These are phyloP conservation scores for Drosophila takahashii DNA, from an alignment of 1,140 invertebrate species.

Conservation along the genomic window DNA sequence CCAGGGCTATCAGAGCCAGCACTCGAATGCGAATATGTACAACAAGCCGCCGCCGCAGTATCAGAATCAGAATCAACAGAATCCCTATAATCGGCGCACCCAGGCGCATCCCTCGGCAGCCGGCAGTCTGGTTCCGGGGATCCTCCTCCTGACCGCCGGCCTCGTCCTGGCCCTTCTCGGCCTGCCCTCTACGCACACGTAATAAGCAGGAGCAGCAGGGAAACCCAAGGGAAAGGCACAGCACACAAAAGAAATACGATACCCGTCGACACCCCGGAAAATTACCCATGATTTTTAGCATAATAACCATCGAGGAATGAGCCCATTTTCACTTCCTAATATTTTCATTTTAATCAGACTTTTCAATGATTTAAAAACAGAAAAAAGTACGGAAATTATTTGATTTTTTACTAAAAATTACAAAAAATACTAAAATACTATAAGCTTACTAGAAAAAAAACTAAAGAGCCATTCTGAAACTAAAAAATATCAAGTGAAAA, in stretches of 20 bases:
- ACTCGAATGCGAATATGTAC: conserved; percentile 79
- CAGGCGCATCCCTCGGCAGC: conserved; percentile 77
- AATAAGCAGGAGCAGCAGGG: conserved; percentile 35
- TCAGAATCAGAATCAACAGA: conserved; percentile 80
- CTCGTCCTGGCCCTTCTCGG: conserved; percentile 33
- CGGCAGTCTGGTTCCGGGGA: background rate
- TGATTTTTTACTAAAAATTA: too few species aligned
- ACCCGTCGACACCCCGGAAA: conserved; percentile 8
- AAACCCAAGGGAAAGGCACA: background rate
- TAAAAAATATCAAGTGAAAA: background rate
- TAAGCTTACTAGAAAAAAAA: too few species aligned
- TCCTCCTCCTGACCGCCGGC: conserved; percentile 15
- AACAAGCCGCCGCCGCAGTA: conserved; percentile 83
- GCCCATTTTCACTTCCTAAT: conserved; percentile 1
- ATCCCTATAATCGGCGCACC: conserved; percentile 81
- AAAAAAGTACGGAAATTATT: too few species aligned
- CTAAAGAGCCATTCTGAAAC: too few species aligned
- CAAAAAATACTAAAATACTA: too few species aligned
- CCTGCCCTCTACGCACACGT: conserved; percentile 14
- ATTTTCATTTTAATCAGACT: too few species aligned
- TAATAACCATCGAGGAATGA: background rate
- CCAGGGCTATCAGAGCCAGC: conserved; percentile 69
- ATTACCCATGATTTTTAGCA: background rate
- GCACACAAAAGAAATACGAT: background rate
- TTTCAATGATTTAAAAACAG: too few species aligned